Conservation (phyloP, 2,113 vertebrate genomes). For the Tinamus guttatus region DNA sequence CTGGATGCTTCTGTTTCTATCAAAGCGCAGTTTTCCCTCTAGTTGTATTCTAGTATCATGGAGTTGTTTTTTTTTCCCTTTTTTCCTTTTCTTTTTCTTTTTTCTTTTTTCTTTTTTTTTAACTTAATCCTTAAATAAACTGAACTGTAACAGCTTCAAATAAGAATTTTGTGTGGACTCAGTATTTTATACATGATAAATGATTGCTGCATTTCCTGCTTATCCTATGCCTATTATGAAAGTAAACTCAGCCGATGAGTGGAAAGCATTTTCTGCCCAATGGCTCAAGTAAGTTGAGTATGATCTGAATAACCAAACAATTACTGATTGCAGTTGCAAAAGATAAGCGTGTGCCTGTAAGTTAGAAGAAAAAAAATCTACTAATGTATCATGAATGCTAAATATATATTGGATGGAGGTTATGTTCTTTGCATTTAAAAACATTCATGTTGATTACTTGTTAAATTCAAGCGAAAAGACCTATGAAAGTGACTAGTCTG, state of each 20-base stretch:
- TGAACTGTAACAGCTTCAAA: neutral
- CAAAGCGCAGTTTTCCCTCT: neutral
- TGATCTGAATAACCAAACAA: neutral
- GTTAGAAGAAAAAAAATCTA: rapidly evolving
- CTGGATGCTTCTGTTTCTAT: neutral
- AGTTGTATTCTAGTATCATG: neutral
- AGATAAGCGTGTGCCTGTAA: neutral
- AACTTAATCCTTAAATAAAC: too few species aligned
- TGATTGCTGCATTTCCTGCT: neutral
- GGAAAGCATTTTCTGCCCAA: neutral
- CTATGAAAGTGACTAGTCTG: neutral
- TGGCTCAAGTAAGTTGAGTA: neutral
- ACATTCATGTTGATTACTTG: neutral
- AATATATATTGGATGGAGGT: neutral
- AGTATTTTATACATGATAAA: neutral
- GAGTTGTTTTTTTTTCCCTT: too few species aligned
- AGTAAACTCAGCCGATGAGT: neutral
- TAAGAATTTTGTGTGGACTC: neutral
- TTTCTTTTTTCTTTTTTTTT: too few species aligned
- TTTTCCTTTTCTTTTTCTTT: too few species aligned
- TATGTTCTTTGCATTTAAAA: neutral
- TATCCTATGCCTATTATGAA: neutral
- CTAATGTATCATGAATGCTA: neutral
- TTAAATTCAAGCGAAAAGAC: neutral
- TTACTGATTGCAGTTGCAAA: neutral